Conservation (phyloP, 2,797 vertebrate genomes). For the Labroides dimidiatus region DNA sequence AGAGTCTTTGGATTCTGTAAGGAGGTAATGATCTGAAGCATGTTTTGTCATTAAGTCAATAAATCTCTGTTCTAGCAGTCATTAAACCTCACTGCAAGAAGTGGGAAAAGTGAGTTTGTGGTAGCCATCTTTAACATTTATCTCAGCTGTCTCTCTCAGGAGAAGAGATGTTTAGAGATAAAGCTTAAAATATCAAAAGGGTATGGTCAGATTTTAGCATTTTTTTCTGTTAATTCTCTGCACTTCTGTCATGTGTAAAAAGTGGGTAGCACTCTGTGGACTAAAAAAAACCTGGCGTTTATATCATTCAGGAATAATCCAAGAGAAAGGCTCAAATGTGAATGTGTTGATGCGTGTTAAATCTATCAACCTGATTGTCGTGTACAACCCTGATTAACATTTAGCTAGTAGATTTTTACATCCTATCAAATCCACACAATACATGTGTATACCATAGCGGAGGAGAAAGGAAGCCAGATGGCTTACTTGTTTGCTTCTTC, state of each 20-base stretch:
- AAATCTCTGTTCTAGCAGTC: constrained; percentile 60
- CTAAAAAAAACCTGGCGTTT: no score
- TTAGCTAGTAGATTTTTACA: no score
- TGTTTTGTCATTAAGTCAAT: constrained; percentile 71
- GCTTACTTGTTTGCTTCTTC: no score
- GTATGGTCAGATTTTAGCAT: background rate
- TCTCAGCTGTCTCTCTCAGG: constrained; percentile 4
- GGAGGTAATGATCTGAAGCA: constrained; percentile 76
- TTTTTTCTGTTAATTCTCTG: background rate
- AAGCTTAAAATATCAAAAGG: background rate
- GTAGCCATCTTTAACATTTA: constrained; percentile 25
- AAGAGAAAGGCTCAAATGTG: no score
- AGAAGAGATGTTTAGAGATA: background rate
- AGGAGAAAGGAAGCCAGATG: no score
- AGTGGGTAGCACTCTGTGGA: no score
- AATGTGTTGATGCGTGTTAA: no score
- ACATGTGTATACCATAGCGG: no score
- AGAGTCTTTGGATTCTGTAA: constrained; percentile 42
- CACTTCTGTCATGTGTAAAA: background rate
- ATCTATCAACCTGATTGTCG: no score
- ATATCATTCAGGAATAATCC: no score
- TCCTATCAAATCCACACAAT: no score
- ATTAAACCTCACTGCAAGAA: constrained; percentile 68
- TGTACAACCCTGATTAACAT: no score
- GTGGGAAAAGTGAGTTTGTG: constrained; percentile 39